These are phyloP conservation scores for Lottia gigantea DNA, from an alignment of 2,888 invertebrate genomes.

Conservation along the genomic window DNA sequence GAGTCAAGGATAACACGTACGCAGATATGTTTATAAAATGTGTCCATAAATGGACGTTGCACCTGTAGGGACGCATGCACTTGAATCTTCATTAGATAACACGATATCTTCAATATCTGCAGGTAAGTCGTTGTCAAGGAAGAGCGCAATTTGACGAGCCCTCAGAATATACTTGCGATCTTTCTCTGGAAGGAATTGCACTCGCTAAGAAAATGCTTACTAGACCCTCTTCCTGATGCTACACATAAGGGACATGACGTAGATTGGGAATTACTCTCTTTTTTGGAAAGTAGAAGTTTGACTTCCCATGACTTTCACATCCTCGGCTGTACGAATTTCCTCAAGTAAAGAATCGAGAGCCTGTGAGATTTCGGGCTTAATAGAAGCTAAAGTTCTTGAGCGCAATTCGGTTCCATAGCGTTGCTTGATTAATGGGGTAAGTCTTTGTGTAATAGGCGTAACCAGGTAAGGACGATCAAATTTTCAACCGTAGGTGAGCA, in stretches of 20 bases:
- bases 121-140: background rate
- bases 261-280: background rate
- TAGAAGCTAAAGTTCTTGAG: slow-evolving; percentile 32
- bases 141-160: slow-evolving; percentile 16
- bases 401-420: slow-evolving; percentile 36
- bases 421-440: slow-evolving; percentile 37
- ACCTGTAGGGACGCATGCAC: background rate
- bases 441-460: slow-evolving; percentile 29
- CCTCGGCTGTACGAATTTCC: slow-evolving; percentile 27
- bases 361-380: slow-evolving; percentile 38
- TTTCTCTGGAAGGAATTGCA: slow-evolving; percentile 27
- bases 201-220: slow-evolving; percentile 26
- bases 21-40: background rate
- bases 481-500: slow-evolving; percentile 37
- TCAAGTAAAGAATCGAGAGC: slow-evolving; percentile 35
- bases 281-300: slow-evolving; percentile 10
- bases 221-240: slow-evolving; percentile 13
- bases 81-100: background rate
- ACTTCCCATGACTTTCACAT: slow-evolving; percentile 26
- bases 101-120: slow-evolving; percentile 12
- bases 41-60: too few relatives aligned
- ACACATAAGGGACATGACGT: slow-evolving; percentile 33
- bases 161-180: slow-evolving; percentile 24
- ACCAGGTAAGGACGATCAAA: slow-evolving; percentile 33
- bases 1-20: slow-evolving; percentile 14